These are phyloP conservation scores for Oenanthe oenanthe DNA, from an alignment of 2,113 vertebrate genomes.

Conservation along the genomic window DNA sequence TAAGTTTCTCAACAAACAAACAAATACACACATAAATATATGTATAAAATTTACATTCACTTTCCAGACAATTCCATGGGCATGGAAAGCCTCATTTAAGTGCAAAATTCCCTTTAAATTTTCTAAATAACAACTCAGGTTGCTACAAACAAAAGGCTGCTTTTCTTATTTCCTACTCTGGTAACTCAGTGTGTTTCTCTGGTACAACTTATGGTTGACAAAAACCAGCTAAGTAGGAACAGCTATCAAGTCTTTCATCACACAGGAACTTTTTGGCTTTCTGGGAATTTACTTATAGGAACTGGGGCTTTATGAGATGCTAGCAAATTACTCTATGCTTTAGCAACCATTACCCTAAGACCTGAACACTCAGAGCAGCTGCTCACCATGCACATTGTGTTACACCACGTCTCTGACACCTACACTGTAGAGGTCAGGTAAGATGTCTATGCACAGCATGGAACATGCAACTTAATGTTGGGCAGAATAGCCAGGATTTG, in stretches of 20 bases:
- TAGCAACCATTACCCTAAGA: neutral
- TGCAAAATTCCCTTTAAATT: neutral
- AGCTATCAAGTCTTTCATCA: neutral
- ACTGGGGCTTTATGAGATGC: neutral
- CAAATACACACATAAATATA: neutral
- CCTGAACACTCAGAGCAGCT: neutral
- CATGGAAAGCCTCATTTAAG: neutral
- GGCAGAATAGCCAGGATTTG: neutral
- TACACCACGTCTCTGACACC: neutral
- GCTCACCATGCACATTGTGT: neutral
- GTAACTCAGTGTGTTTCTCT: neutral
- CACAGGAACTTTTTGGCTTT: neutral
- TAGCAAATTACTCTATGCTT: constrained; percentile 17
- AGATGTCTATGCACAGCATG: neutral
- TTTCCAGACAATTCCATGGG: neutral
- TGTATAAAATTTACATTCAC: neutral
- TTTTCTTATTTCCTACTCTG: neutral
- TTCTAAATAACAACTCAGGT: neutral
- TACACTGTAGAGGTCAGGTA: neutral
- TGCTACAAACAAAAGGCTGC: neutral
- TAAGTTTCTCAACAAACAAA: constrained; percentile 7
- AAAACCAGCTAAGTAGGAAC: neutral
- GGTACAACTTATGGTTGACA: neutral
- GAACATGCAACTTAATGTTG: neutral
- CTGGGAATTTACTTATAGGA: neutral